Conservation (phyloP, 2,888 invertebrate genomes). For the Zhuqinia jingwanae region DNA sequence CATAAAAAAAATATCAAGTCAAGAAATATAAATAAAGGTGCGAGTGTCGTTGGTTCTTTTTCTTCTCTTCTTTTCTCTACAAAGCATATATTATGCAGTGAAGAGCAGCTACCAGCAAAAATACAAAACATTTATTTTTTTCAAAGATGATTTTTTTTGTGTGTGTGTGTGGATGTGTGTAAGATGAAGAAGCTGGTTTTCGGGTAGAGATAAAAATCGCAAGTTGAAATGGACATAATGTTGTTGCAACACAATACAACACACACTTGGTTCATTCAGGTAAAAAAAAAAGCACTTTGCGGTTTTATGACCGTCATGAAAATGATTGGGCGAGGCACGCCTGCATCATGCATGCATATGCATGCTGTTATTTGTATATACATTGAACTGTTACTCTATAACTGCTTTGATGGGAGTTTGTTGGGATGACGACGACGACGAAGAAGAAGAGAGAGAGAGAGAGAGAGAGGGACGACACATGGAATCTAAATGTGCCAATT, state of each 20-base stretch:
- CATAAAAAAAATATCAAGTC: slow-evolving; percentile 28
- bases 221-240: slow-evolving; percentile 55
- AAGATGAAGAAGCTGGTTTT: slow-evolving; percentile 18
- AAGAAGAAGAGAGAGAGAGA: too few relatives aligned
- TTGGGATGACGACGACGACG: too few relatives aligned
- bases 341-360: slow-evolving; percentile 28
- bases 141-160: too few relatives aligned
- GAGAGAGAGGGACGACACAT: slow-evolving; percentile 11
- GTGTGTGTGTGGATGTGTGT: too few relatives aligned
- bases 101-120: not conserved
- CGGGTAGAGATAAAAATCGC: slow-evolving; percentile 45
- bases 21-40: slow-evolving; percentile 39
- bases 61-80: too few relatives aligned
- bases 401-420: too few relatives aligned
- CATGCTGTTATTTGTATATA: slow-evolving; percentile 7
- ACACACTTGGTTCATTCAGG: not conserved
- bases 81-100: too few relatives aligned
- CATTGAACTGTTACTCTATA: too few relatives aligned
- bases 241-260: not conserved
- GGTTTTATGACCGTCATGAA: slow-evolving; percentile 25
- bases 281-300: not conserved
- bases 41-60: too few relatives aligned
- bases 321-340: slow-evolving; percentile 43
- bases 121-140: not conserved
- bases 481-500: slow-evolving; percentile 6